These are phyloP conservation scores for Poecilia velifera DNA, from an alignment of 2,797 vertebrate genomes.

Conservation along the genomic window DNA sequence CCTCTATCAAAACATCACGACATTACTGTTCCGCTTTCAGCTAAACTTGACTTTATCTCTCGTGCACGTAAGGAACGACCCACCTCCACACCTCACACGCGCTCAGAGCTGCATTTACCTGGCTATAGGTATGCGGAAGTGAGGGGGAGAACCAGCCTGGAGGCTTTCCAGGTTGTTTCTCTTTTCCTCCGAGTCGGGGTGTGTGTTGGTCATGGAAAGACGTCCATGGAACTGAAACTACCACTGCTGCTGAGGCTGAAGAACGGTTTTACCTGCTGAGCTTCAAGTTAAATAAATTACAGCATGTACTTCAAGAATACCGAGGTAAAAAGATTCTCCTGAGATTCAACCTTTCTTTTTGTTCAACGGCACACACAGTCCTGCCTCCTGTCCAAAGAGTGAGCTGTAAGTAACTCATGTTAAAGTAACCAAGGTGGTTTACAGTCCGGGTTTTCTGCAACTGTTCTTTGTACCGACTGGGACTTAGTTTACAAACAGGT, in stretches of 20 bases:
- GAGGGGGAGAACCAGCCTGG: background rate
- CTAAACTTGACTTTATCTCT: background rate
- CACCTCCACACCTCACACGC: conserved; percentile 3
- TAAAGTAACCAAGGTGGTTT: background rate
- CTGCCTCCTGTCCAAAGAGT: background rate
- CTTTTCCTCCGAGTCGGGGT: background rate
- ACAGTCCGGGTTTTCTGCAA: background rate
- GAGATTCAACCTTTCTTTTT: background rate
- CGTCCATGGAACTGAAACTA: no score
- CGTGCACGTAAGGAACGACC: conserved; percentile 1
- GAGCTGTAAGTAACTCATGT: background rate
- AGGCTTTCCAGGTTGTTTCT: background rate
- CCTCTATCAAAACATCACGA: background rate
- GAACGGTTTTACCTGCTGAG: no score
- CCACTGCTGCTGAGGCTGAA: background rate
- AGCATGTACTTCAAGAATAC: conserved; percentile 25
- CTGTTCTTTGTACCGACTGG: background rate
- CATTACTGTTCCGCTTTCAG: background rate
- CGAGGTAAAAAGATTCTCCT: conserved; percentile 1
- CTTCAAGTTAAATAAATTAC: background rate
- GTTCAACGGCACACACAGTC: background rate
- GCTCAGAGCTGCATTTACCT: background rate
- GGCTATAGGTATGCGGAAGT: conserved; percentile 16
- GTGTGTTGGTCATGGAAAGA: conserved; percentile 2
- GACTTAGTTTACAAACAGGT: background rate